Evolutionary conservation across 2,888 invertebrate genomes (phyloP), one percentile per base, ranked within the genome.

Genomic region (Parnassius glacialis): DNA sequence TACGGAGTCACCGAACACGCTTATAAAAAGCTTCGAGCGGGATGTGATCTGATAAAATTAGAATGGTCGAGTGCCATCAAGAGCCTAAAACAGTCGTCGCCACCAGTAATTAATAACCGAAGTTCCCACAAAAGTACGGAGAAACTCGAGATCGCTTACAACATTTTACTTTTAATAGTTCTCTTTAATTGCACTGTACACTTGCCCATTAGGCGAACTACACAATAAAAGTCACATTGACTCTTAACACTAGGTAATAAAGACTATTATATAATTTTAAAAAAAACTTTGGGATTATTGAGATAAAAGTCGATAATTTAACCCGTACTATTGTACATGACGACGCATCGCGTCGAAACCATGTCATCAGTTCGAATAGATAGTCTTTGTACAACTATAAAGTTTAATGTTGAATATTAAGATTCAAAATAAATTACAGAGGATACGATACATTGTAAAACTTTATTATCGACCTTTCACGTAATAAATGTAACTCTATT

Each of bases 121-220:
- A 63, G 70, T 79, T 79, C 79, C 76, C 79, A 79, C 75, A 71
- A 68, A 68, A 57, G 68, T 70, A 70, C 70, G 56, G 59, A 70
- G 72, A 73, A 71, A 72, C 69, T 67, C 47, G 68, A 72, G 67
- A 73, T 65, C 64, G 68, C 63, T 71, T 67, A 68, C 64, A 71
- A 70, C 70, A 67, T 68, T 69, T 73, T 66, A 68, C 70, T 72
- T 75, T 76, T 74, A 74, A 77, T 75, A 65, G 74, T 70, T 67
- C 62, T 59, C 65, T 74, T 75, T 78, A 76, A 78, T 76, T 75
- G 69, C 71, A 61, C 67, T 64, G 65, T 67, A 67, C 65, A 64
- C 62, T 61, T 59, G 60, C 51, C 67, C 67, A 67, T 67, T 70
- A 65, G 53, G 53, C 59, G 59, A 62, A 59, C 65, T 44, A 57